These are phyloP conservation scores for Spea hammondii DNA, from an alignment of 2,797 vertebrate genomes.

Conservation along the genomic window DNA sequence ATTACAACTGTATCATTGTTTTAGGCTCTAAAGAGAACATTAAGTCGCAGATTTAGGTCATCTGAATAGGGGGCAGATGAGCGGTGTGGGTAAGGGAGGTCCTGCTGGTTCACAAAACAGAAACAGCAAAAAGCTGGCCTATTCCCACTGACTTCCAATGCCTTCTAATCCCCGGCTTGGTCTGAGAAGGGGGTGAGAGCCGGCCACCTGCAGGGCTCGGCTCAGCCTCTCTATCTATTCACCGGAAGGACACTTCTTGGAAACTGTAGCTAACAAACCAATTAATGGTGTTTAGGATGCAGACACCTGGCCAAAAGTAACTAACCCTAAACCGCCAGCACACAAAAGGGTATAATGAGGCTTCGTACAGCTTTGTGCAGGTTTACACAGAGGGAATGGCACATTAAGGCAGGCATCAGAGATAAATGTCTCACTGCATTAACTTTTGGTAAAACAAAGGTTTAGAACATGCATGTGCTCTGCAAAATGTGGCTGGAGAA, in stretches of 20 bases:
- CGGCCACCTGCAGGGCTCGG: conserved; percentile 43
- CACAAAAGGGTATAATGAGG: conserved; percentile 21
- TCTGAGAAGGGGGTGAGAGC: conserved; percentile 25
- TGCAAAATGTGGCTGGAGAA: neutral
- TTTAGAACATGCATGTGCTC: neutral
- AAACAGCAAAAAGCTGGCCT: conserved; percentile 15
- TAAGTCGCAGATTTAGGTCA: conserved; percentile 47
- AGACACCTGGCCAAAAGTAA: conserved; percentile 49
- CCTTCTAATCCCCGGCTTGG: conserved; percentile 46
- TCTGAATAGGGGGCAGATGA: conserved; percentile 44
- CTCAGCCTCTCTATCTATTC: conserved; percentile 41
- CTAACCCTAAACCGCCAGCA: conserved; percentile 10
- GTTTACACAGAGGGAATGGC: neutral
- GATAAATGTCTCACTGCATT: neutral
- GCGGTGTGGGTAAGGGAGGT: conserved; percentile 43
- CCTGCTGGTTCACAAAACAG: conserved; percentile 40
- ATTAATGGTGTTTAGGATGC: conserved; percentile 32
- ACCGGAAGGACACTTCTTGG: conserved; percentile 29
- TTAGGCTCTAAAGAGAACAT: neutral
- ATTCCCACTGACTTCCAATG: conserved; percentile 41
- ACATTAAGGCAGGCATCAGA: neutral
- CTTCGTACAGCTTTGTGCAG: conserved; percentile 10
- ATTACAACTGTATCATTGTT: conserved; percentile 32
- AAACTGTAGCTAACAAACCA: conserved; percentile 43
- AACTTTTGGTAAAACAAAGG: neutral